Base-by-base conservation (phyloP, 2,113 vertebrate species). In the Limanda limanda region DNA sequence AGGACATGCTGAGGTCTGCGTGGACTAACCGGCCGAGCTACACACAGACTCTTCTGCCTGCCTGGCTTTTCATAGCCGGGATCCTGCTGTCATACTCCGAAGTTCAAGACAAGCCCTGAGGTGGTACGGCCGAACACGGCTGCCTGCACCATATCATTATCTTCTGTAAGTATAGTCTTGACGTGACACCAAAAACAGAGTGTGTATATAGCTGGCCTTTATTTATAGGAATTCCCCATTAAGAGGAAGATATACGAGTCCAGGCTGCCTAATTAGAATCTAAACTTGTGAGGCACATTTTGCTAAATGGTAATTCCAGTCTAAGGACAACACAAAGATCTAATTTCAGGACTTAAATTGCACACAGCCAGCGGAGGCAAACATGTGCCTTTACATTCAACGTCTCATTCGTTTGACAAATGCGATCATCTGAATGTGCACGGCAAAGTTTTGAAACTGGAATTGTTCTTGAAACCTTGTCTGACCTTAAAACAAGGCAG, bases 191-290 rank as follows among this genome's bases (percentile, higher is more conserved):
- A 82, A 76, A 76, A 87, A 89, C 84, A 84, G 76, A 83, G 67
- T 76, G 71, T 68, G 79, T 66, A 90, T 70, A 90, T 70, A 90
- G 86, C 80, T 81, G 71, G 61, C 54, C 78, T 86, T 78, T 92
- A 92, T 91, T 91, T 91, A 92, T 90, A 90, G 91, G 79, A 88
- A 87, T 86, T 70, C 45, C 70, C 84, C 85, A 91, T 91, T 90
- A 87, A 87, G 81, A 77, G 74, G 82, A 91, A 90, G 90, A 92
- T 92, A 90, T 86, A 91, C 67, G 88, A 85, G 86, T 51, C 31
- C 52, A 74, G 74, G 71, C 83, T 76, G 82, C 79, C 89, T 92
- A 94, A 93, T 92, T 92, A 93, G 68, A 76, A 84, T 84, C 84
- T 74, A 76, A 84, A 86, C 80, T 82, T 47, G 73, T 15, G 57